Conservation (phyloP, 2,797 vertebrate genomes). For the Characodon lateralis region DNA sequence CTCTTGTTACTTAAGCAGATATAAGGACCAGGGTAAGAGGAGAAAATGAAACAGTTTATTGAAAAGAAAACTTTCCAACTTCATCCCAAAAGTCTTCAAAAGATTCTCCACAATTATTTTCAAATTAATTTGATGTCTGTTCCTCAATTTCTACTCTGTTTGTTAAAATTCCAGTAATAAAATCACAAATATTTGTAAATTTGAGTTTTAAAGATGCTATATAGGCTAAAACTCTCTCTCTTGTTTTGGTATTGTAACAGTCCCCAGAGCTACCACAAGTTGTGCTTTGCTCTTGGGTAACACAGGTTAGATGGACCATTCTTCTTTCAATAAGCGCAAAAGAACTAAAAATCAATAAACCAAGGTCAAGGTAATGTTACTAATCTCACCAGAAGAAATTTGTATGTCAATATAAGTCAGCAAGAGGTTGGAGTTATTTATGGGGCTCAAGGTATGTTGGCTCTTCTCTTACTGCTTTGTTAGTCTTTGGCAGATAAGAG, state of each 20-base stretch:
- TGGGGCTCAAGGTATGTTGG: conserved; percentile 16
- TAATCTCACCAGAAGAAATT: conserved; percentile 65
- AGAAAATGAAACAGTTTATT: conserved; percentile 14
- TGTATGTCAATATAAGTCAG: conserved; percentile 67
- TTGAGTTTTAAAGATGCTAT: neutral
- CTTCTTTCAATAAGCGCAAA: conserved; percentile 58
- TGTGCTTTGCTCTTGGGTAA: conserved; percentile 34
- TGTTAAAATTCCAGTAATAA: neutral
- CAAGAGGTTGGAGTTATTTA: conserved; percentile 40
- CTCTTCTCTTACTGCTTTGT: conserved; percentile 18
- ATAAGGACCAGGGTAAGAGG: conserved; percentile 56
- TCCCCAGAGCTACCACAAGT: conserved; percentile 16
- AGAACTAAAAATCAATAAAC: conserved; percentile 67
- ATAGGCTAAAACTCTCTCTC: neutral
- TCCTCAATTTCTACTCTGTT: neutral
- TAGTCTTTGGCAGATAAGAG: conserved; percentile 4
- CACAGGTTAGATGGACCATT: conserved; percentile 50
- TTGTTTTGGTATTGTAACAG: neutral
- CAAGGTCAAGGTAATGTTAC: conserved; percentile 74
- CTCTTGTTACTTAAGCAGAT: conserved; percentile 62
- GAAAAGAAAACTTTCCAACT: conserved; percentile 9
- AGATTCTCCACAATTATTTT: neutral
- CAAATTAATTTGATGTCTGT: neutral
- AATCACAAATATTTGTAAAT: neutral
- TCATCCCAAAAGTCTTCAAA: neutral